Base-by-base conservation (phyloP, 2,113 vertebrate species). In the Oreochromis aureus region DNA sequence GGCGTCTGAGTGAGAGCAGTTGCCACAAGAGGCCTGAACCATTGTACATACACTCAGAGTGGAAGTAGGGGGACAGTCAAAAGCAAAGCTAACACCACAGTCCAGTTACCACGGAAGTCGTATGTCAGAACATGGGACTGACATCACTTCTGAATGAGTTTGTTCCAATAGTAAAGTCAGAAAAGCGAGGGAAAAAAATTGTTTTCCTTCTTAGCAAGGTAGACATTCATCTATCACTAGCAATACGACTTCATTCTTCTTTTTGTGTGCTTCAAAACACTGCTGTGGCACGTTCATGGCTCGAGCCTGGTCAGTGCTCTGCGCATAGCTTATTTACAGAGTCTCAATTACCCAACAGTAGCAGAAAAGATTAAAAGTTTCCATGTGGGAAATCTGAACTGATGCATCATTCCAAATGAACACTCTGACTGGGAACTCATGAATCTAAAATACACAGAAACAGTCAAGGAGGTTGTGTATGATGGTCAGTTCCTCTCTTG, bases 131-230 rank as follows among this genome's bases (percentile, higher is more conserved):
- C 61, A 39, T 2, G 3, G 34, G 61, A 69, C 7, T 69, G 2
- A 39, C 61, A 69, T 69, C 61, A 69, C 34, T 69, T 39, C 61
- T 69, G 61, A 69, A 69, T 39, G 6, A 13, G 19, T 13, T 39
- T n/a, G 11, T 69, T 69, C 19, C n/a, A 22, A 66, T 22, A 13
- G 0, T 3, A 39, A 39, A 66, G 61, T 22, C 61, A 39, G 61
- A 39, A 66, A 39, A 7, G 18, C 0, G 0, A 66, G 5, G 61
- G 6, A 3, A 66, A 66, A 27, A 36, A 36, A n/a, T 12, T 63
- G 32, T 39, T 66, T 66, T 66, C 32, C 18, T 66, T n/a, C 32
- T n/a, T 66, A 66, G 32, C 18, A 12, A 66, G 10, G 18, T 39
- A 36, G 0, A 36, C 18, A 39, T 39, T n/a, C 61, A 39, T 66